These are phyloP conservation scores for Protobothrops mucrosquamatus DNA, from an alignment of 2,113 vertebrate species.

Conservation along the genomic window DNA sequence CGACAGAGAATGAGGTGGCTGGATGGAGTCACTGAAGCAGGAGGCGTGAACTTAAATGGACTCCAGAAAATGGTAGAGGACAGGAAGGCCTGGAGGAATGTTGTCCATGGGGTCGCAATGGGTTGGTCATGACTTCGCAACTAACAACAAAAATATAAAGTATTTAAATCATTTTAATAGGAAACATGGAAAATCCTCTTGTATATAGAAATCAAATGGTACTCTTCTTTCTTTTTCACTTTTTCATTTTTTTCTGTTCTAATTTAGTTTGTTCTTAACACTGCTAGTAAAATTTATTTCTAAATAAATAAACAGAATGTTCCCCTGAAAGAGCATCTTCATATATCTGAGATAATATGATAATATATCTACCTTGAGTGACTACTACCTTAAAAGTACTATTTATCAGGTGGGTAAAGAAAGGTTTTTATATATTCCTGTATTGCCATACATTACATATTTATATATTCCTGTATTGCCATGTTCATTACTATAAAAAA, in stretches of 20 bases:
- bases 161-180: neutral
- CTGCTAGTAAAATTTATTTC: neutral
- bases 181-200: neutral
- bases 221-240: neutral
- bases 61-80: too few relatives aligned
- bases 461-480: neutral
- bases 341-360: neutral
- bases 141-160: too few relatives aligned
- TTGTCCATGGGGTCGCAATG: too few relatives aligned
- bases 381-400: neutral
- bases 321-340: neutral
- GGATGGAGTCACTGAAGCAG: too few relatives aligned
- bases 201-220: neutral
- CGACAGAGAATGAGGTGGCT: too few relatives aligned
- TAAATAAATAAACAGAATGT: neutral
- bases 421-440: neutral
- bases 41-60: too few relatives aligned
- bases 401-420: neutral
- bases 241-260: neutral
- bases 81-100: too few relatives aligned
- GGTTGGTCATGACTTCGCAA: too few relatives aligned
- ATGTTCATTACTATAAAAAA: neutral
- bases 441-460: neutral
- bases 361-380: too few relatives aligned
- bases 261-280: neutral